phyloP scores from a whole-genome alignment of 2,113 vertebrate species.

The Silurus meridionalis region DNA sequence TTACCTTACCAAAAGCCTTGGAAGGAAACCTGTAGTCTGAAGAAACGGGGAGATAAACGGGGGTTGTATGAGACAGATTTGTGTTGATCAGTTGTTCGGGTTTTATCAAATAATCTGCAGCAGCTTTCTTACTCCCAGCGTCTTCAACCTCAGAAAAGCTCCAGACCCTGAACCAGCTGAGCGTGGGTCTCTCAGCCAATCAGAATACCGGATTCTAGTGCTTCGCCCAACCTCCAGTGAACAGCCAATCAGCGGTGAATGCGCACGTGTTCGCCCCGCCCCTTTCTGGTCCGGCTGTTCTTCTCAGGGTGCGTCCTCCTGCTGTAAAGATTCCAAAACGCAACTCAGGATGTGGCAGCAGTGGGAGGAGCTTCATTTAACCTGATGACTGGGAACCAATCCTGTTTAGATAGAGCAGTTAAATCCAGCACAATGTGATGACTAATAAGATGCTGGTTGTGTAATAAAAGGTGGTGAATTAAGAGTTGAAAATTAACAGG shows the following conservation, averaged over 20 bases:
- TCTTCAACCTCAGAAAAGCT: not conserved
- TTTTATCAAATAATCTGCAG: not conserved
- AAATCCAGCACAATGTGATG: not conserved
- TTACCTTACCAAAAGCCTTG: not conserved
- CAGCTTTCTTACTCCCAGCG: not conserved
- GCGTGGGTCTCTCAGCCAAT: not conserved
- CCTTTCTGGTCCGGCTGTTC: constrained; percentile 21
- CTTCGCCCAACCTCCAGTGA: not conserved
- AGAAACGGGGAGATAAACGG: not conserved
- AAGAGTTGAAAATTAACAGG: too few species aligned
- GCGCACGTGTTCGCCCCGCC: constrained; percentile 3
- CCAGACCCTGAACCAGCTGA: not conserved
- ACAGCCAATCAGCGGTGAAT: constrained; percentile 32
- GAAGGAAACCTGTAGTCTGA: not conserved
- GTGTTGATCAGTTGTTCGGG: not conserved
- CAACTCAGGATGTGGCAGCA: constrained; percentile 6
- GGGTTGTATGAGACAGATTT: too few species aligned
- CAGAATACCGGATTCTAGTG: not conserved
- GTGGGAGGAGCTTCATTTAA: not conserved
- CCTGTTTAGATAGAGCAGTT: not conserved
- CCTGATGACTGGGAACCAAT: too few species aligned
- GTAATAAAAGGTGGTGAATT: not conserved
- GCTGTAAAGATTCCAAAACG: not conserved
- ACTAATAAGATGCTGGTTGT: not conserved
- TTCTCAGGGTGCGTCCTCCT: constrained; percentile 4